Evolutionary conservation across 2,113 vertebrate genomes (phyloP).

Genomic region (Psilopsiagon aymara): DNA sequence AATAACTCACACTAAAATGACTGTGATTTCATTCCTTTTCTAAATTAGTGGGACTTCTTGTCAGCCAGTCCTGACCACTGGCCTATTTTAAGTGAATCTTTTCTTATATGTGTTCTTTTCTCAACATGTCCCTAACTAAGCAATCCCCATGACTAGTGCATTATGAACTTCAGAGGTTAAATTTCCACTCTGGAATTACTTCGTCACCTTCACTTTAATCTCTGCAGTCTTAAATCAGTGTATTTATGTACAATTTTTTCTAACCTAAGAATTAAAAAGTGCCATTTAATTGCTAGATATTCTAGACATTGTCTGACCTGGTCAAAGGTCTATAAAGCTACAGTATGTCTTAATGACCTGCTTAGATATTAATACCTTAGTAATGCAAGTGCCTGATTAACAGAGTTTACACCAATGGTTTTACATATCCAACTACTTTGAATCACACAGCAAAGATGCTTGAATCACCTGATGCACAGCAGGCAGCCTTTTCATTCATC

Average conservation of each 20-base stretch:
- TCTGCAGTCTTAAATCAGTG: background rate
- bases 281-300: background rate
- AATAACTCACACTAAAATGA: background rate
- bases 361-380: background rate
- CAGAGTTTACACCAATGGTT: background rate
- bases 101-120: background rate
- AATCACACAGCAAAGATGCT: background rate
- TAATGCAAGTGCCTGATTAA: background rate
- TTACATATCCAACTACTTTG: background rate
- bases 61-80: background rate
- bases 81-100: background rate
- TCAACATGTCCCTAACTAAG: background rate
- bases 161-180: background rate
- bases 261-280: background rate
- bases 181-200: background rate
- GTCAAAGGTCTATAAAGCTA: background rate
- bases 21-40: background rate
- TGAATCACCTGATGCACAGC: background rate
- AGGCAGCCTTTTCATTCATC: background rate
- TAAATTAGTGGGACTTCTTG: background rate
- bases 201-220: background rate
- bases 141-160: background rate
- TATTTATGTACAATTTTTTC: background rate
- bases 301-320: background rate
- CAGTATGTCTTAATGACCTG: background rate